These are phyloP conservation scores for Eilema griseolum DNA, from an alignment of 2,888 invertebrate genomes.

Conservation along the genomic window DNA sequence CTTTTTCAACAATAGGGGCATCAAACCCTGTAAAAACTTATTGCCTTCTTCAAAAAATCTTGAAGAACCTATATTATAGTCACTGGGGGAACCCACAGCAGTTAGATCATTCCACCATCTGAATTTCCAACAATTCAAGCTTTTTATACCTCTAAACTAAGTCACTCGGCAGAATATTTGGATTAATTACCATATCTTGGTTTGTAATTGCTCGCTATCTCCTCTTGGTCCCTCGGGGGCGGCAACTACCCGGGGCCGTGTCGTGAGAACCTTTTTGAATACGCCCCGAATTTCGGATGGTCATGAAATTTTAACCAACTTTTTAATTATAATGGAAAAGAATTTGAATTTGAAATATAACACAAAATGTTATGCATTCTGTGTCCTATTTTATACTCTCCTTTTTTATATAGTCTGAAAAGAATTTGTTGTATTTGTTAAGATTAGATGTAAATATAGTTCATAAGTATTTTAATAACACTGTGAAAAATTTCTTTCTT, in stretches of 20 bases:
- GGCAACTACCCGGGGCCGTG: not conserved
- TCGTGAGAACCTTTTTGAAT: not conserved
- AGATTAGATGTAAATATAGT: no score
- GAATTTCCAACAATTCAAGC: not conserved
- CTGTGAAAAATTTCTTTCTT: no score
- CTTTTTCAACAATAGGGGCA: no score
- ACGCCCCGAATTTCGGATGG: not conserved
- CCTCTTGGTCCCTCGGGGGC: not conserved
- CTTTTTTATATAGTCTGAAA: not conserved
- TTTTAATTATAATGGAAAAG: conserved; percentile 2
- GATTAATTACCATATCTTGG: conserved; percentile 44
- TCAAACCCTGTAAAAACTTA: no score
- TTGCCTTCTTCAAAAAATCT: no score
- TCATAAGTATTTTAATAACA: no score
- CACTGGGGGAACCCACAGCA: not conserved
- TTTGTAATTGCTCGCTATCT: conserved; percentile 32
- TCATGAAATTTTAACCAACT: conserved; percentile 14
- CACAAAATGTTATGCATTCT: not conserved
- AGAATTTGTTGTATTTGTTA: no score
- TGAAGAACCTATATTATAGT: not conserved
- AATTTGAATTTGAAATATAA: not conserved
- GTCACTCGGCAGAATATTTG: conserved; percentile 19
- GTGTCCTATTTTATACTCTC: not conserved
- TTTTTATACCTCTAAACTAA: not conserved
- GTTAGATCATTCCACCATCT: conserved; percentile 12